Percentiles rank a stretch among this genome's conserved stretches.
Evolutionary conservation across 2,888 invertebrate genomes (phyloP).

Genomic region (Athripsodes cinereus): DNA sequence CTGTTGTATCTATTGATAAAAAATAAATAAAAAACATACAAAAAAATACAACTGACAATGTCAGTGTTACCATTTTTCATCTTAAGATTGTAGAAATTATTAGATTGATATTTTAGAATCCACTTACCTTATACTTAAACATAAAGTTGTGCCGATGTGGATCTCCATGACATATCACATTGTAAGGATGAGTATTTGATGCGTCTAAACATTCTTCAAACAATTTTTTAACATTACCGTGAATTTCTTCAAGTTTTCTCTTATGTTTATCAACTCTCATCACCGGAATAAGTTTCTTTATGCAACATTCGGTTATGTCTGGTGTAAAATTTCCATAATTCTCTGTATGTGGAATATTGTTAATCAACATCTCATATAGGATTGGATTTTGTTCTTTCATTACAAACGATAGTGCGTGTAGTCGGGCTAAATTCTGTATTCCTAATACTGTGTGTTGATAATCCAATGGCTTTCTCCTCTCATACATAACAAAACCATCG

Average conservation of each 20-base stretch:
- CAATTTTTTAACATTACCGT: not conserved
- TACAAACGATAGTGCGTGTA: slow-evolving; percentile 29
- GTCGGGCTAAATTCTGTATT: slow-evolving; percentile 26
- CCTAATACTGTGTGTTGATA: slow-evolving; percentile 20
- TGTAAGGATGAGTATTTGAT: slow-evolving; percentile 8
- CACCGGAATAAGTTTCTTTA: not conserved
- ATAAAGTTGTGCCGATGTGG: slow-evolving; percentile 20
- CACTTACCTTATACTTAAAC: slow-evolving; percentile 22
- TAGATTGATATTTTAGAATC: too few relatives aligned
- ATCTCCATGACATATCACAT: slow-evolving; percentile 22
- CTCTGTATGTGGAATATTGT: not conserved
- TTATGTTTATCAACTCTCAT: not conserved
- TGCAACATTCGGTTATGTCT: not conserved
- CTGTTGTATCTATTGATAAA: too few relatives aligned
- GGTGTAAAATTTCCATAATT: not conserved
- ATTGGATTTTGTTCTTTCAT: slow-evolving; percentile 25
- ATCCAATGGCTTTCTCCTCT: slow-evolving; percentile 18
- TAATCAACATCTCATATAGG: slow-evolving; percentile 19
- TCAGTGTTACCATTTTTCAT: too few relatives aligned
- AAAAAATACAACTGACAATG: too few relatives aligned
- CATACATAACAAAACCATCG: slow-evolving; percentile 21
- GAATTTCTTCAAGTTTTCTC: not conserved
- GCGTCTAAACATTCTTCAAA: slow-evolving; percentile 1
- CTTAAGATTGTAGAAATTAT: too few relatives aligned
- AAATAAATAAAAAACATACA: too few relatives aligned